Conservation (phyloP, 2,113 vertebrate genomes). For the Phaethon lepturus region DNA sequence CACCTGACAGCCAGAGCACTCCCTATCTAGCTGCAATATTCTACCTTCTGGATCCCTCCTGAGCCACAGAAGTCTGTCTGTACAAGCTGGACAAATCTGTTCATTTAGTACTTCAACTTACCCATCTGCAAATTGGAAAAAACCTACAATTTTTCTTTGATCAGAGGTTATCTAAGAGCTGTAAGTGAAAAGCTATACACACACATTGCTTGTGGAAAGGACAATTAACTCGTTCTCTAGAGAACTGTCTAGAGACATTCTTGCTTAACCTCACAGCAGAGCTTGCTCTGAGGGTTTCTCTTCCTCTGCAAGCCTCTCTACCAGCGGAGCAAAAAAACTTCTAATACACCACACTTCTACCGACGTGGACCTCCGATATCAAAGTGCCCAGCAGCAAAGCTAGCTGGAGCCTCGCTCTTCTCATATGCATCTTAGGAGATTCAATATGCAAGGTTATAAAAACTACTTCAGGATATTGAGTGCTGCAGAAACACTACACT, state of each 20-base stretch:
- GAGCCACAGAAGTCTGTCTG: neutral
- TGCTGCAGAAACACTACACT: neutral
- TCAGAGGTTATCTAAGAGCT: neutral
- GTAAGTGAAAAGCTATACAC: neutral
- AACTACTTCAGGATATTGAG: neutral
- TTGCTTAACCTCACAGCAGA: neutral
- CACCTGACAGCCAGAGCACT: neutral
- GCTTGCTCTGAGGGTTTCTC: neutral
- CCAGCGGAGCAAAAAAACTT: neutral
- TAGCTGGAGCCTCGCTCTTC: neutral
- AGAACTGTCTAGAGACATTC: neutral
- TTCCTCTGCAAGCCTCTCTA: neutral
- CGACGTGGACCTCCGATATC: neutral
- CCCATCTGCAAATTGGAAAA: neutral
- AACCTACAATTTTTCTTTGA: neutral
- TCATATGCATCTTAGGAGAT: neutral
- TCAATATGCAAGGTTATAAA: neutral
- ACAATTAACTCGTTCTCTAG: neutral
- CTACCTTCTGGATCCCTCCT: neutral
- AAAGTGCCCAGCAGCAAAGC: neutral
- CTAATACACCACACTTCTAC: neutral
- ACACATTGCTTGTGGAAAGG: neutral
- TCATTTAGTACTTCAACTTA: neutral
- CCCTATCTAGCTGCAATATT: neutral
- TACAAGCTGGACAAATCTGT: neutral